Base-by-base conservation (phyloP, 2,888 invertebrate genomes). In the Troilus luridus region DNA sequence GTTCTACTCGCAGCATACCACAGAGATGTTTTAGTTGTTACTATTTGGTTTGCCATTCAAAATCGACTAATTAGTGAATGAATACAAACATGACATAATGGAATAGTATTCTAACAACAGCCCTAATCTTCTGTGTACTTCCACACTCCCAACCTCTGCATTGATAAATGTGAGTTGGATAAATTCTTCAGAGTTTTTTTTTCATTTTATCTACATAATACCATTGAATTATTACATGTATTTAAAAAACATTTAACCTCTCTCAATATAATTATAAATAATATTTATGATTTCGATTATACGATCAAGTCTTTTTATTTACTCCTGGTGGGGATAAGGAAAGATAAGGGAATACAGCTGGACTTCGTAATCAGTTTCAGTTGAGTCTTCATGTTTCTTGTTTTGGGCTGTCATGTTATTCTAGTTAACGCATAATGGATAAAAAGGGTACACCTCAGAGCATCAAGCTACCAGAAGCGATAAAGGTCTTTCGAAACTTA, bases 401-500 rank as follows among this genome's bases (percentile, higher is more conserved):
- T 62, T 19, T 21, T 7, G 19, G 62, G 7, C 21, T 62, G 72
- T 77, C 72, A 77, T 77, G 72, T 77, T 77, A 41, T 77, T 17
- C 17, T 27, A 77, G 19, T 77, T 27, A 77, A 17, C 9, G n/a
- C 85, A 85, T 5, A 85, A 93, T 93, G 93, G 92, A 93, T 88
- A 92, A 92, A 81, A 93, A 93, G 90, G 93, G 92, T 72, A 92
- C 94, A 92, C 94, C 95, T 10, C 94, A 94, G 92, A 95, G 95
- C 93, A 95, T 95, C 92, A 94, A 95, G 93, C 94, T 95, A 91
- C 95, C 95, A 90, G 94, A 94, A 90, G 94, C 94, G 19, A 94
- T 95, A 91, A 95, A 95, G 93, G 94, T 95, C 56, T 96, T 96
- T 93, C 94, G 96, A 88, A 96, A 96, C 94, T 94, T 96, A 91